Percentiles rank a stretch among this genome's conserved stretches.
Evolutionary conservation across 2,113 vertebrate genomes (phyloP).

Genomic region (Numenius arquata): DNA sequence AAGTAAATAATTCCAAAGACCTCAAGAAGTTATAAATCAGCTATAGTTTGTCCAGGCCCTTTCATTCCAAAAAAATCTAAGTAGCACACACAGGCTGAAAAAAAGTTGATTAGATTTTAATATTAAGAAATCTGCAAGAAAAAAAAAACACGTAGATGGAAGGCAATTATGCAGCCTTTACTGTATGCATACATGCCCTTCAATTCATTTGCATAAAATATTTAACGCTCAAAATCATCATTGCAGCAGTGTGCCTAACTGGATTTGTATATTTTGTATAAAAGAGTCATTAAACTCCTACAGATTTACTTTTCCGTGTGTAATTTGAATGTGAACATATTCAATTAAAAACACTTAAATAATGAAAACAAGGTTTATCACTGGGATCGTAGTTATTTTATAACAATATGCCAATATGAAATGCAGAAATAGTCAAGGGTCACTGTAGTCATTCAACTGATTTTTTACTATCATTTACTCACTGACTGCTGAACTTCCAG

Average conservation of each 20-base stretch:
- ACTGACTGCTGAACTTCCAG: not conserved
- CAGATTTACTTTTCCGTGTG: not conserved
- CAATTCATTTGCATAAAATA: not conserved
- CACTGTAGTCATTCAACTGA: not conserved
- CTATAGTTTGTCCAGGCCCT: not conserved
- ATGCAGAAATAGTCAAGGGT: not conserved
- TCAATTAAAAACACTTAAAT: not conserved
- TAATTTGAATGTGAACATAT: not conserved
- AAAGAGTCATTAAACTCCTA: not conserved
- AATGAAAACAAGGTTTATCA: not conserved
- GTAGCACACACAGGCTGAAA: not conserved
- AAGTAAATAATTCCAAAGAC: not conserved
- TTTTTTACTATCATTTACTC: not conserved
- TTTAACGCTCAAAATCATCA: not conserved
- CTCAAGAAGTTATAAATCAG: not conserved
- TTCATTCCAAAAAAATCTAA: not conserved
- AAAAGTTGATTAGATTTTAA: not conserved
- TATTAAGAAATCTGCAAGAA: not conserved
- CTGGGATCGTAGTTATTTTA: not conserved
- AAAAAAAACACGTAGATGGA: not conserved
- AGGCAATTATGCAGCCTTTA: not conserved
- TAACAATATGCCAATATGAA: not conserved
- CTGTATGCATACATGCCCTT: not conserved
- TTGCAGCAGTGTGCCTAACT: not conserved
- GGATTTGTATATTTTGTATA: not conserved